Evolutionary conservation across 2,113 vertebrate species (phyloP).

Genomic region (Ctenomys sociabilis): DNA sequence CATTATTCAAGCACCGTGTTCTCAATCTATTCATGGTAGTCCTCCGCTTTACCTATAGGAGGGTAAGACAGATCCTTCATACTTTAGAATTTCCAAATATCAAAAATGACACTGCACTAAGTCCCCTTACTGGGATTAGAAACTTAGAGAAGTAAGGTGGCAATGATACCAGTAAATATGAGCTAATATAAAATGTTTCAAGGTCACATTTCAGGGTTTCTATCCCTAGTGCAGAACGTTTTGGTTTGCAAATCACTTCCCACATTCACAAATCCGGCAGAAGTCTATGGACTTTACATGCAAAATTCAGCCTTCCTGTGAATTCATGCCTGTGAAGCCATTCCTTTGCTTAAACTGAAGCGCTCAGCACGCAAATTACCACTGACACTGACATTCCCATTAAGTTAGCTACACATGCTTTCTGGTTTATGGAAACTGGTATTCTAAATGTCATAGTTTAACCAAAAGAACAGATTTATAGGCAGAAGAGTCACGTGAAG

Average conservation of each 20-base stretch:
- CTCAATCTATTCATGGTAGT: neutral
- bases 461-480: neutral
- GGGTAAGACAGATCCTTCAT: neutral
- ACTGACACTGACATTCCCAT: neutral
- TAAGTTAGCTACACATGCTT: neutral
- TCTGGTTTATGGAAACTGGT: neutral
- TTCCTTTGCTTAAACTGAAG: neutral
- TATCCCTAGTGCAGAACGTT: neutral
- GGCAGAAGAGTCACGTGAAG: neutral
- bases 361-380: neutral
- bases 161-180: neutral
- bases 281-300: neutral
- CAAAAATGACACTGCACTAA: neutral
- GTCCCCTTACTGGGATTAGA: neutral
- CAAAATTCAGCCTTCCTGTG: neutral
- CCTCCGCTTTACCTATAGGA: neutral
- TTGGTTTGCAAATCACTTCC: neutral
- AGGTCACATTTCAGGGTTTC: neutral
- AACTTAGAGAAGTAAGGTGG: neutral
- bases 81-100: neutral
- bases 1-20: neutral
- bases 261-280: neutral
- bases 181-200: neutral
- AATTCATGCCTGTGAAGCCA: neutral
- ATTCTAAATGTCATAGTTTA: neutral